Percentiles rank a stretch among this genome's conserved stretches.
Evolutionary conservation across 2,113 vertebrate genomes (phyloP).

Genomic region (Oreochromis tanganicae): DNA sequence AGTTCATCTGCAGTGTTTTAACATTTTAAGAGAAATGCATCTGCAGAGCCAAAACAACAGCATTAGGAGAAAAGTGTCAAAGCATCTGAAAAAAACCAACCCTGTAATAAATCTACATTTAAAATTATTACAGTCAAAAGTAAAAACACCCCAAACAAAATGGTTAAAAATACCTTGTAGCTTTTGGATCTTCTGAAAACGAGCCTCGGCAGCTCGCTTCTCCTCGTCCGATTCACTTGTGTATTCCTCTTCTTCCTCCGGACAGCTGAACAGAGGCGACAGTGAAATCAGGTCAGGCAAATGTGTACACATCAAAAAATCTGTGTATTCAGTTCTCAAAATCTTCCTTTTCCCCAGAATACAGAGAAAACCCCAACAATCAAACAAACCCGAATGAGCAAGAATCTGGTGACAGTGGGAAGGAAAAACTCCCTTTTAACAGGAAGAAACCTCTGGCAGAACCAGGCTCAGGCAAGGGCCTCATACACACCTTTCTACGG

Average conservation of each 20-base stretch:
- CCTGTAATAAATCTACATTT: not conserved
- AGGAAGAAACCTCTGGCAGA: not conserved
- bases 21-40: not conserved
- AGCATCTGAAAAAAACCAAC: not conserved
- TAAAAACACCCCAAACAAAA: not conserved
- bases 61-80: not conserved
- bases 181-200: slow-evolving; percentile 81
- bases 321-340: not conserved
- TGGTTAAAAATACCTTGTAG: slow-evolving; percentile 77
- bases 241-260: slow-evolving; percentile 84
- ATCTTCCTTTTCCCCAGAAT: not conserved
- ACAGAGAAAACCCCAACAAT: not conserved
- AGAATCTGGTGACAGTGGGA: not conserved
- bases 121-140: not conserved
- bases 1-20: not conserved
- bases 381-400: not conserved
- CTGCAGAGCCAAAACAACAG: not conserved
- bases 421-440: not conserved
- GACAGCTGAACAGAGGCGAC: slow-evolving; percentile 75
- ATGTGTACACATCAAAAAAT: not conserved
- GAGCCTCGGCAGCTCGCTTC: slow-evolving; percentile 80
- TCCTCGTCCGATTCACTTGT: slow-evolving; percentile 87
- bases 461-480: not conserved
- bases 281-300: not conserved
- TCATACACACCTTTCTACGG: slow-evolving; percentile 83